Base-by-base conservation (phyloP, 2,888 invertebrate species). In the Xestoiulus laeticollis region DNA sequence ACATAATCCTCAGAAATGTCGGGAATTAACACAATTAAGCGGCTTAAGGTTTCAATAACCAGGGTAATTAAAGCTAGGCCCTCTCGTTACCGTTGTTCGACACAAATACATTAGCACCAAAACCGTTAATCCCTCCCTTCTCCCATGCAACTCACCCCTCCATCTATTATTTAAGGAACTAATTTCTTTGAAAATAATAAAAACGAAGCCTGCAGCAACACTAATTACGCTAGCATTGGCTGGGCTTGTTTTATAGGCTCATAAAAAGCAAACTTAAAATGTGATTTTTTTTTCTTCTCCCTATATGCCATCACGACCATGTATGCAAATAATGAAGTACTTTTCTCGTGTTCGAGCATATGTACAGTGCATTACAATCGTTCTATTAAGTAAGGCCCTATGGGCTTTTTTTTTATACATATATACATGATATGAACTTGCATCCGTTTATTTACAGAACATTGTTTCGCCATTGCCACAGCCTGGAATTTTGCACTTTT, bases 11-110 rank as follows among this genome's bases (percentile, higher is more conserved):
- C 14, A 12, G 78, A 26, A 78, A 78, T 78, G 78, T 78, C 78
- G 30, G 30, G 78, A 26, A 78, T 78, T 78, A 78, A 30, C 30
- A 78, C 78, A 78, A 78, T 78, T 78, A 78, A 78, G 78, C 78
- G 78, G 78, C 78, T 78, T 78, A 78, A 30, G 78, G 78, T 78
- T 78, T 78, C 78, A 78, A 78, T 78, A 78, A 78, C 78, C 78
- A 78, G 78, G 78, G 78, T 78, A 78, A 78, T 78, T 78, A 78
- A 78, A 78, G 78, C 78, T 22, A 3, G 16, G 59, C 59, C 59
- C 59, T 68, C 59, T 68, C 59, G 59, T 68, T 68, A 68, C 59
- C 59, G 59, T 68, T 68, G 59, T 68, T 68, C 59, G 59, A 68
- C 59, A 68, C 59, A 68, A 68, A 68, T 19, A 68, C 59, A 68